Conservation (phyloP, 2,888 invertebrate genomes). For the Caradrina clavipalpis region DNA sequence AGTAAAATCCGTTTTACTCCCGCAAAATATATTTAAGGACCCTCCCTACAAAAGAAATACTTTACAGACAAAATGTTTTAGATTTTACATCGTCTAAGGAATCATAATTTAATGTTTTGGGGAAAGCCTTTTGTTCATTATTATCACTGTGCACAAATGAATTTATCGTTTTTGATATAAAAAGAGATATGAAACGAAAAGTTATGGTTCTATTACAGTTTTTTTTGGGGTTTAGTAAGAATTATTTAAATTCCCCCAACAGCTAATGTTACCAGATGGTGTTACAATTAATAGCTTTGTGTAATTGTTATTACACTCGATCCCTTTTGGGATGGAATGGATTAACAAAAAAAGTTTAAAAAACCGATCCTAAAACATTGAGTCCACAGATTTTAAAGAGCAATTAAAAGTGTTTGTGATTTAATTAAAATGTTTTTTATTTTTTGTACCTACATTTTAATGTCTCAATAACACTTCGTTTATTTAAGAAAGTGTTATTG, state of each 20-base stretch:
- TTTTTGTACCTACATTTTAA: no score
- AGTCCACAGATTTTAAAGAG: constrained; percentile 2
- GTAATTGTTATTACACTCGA: constrained; percentile 46
- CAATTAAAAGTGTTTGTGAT: constrained; percentile 6
- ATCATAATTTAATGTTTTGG: constrained; percentile 41
- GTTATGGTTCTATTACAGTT: constrained; percentile 12
- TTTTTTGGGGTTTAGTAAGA: constrained; percentile 7
- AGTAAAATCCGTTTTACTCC: constrained; percentile 17
- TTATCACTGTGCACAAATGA: constrained; percentile 27
- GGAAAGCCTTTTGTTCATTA: constrained; percentile 16
- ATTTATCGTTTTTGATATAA: constrained; percentile 17
- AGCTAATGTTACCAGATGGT: constrained; percentile 27
- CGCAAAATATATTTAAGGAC: constrained; percentile 29
- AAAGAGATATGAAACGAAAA: neutral
- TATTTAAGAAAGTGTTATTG: no score
- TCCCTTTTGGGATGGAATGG: constrained; percentile 9
- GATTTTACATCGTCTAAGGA: constrained; percentile 40
- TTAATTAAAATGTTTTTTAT: neutral
- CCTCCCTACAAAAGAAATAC: constrained; percentile 40
- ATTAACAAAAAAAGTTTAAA: constrained; percentile 31
- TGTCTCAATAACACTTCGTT: no score
- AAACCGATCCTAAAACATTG: neutral
- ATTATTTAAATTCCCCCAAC: constrained; percentile 15
- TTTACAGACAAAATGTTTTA: constrained; percentile 32
- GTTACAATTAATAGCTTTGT: constrained; percentile 17